Evolutionary conservation across 1,140 invertebrate genomes (phyloP), one percentile per base, ranked within the genome.

Genomic region (Pemphigus obesinymphae): DNA sequence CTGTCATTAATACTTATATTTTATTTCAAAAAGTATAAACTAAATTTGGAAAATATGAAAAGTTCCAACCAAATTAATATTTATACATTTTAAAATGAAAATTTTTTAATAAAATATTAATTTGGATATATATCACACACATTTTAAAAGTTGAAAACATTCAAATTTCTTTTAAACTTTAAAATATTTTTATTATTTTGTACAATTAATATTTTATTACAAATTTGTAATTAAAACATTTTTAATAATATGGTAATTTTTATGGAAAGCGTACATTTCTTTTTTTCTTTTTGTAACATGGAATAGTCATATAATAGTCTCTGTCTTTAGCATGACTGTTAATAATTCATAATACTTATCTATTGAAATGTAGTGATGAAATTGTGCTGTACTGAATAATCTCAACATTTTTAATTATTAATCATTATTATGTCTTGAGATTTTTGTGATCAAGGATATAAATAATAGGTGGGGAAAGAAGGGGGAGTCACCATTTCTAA

Each of bases 221-320:
- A 70, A 70, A 45, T 45, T 40, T 37, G 3, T n/a, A 68, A 37
- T 40, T 37, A 40, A 68, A n/a, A 13, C 10, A 23, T 34, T 20
- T 1, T 37, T 31, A 50, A 45, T 45, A 45, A 45, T 45, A 45
- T 45, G 43, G 15, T 34, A 11, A 66, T 82, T 43, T 61, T 75
- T 53, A 7, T 63, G 34, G 29, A 68, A 75, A 58, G 34, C 15
- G n/a, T 82, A 81, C 40, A 45, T 83, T 63, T 26, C 15, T 83
- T n/a, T 55, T 34, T 50, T 37, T 82, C 11, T 43, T 48, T 78
- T 70, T 37, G 63, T 37, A 26, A 61, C 8, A 6, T 17, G 20
- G 26, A 75, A 75, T 2, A 75, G 29, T 15, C 13, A 45, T 70
- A 45, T 70, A 70, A 45, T 45, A 45, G 68, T 70, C 37, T 70